Base-by-base conservation (phyloP, 1,140 invertebrate genomes). In the Phortica variegata region DNA sequence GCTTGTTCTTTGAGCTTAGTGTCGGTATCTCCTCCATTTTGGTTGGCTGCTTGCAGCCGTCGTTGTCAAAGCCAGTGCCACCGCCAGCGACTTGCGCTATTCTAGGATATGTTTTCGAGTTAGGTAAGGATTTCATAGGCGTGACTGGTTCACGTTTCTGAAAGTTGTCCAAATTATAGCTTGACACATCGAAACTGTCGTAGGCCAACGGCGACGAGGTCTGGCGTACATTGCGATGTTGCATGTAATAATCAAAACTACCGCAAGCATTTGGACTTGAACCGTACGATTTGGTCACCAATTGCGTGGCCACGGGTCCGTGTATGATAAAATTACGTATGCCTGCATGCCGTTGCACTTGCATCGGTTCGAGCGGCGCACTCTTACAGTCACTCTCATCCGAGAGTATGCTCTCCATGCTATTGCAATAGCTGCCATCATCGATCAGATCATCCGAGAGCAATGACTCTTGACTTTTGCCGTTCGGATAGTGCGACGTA, bases 311-410 rank as follows among this genome's bases (percentile, higher is more conserved):
- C 2, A 44, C 65, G 5, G 65, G 66, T 1, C 65, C 65, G 17
- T 73, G 70, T 17, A 73, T 42, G 29, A 76, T 66, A 34, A 76
- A 71, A 44, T 73, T 73, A 2, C 69, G 52, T 44, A 74, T 70
- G 48, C 70, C 66, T 26, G 62, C 61, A 43, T 75, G 69, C 2
- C 68, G 58, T 36, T 75, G 58, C 54, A 65, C 43, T 4, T 56
- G 52, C n/a, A 56, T 8, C 74, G 84, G 83, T 74, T 88, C 87
- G 18, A 89, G 68, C 0, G 87, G 87, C 2, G 87, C 87, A 32
- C 85, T 87, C 70, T 88, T 88, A 9, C 86, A 87, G 60, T 88
- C 86, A 1, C 87, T 88, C 45, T 89, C 88, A 73, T 89, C 88
- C 1, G 87, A 89, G 3, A 90, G 62, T 23, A 91, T 84, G 56